Evolutionary conservation across 2,113 vertebrate species (phyloP), one percentile per base, ranked within the genome.

Genomic region (Craseonycteris thonglongyai): DNA sequence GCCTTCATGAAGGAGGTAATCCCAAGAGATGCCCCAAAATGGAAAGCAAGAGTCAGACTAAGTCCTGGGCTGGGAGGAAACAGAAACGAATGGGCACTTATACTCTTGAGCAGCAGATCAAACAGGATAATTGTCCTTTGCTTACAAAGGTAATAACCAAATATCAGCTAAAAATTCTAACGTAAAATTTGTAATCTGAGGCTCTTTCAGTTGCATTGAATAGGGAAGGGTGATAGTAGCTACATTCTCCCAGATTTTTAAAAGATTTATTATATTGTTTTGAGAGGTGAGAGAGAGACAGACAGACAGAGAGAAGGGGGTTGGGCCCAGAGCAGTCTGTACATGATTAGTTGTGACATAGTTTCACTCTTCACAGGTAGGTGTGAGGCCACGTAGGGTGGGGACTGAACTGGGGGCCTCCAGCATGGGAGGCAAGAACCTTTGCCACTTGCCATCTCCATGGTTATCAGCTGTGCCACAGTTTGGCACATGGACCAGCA

Each of bases 81-180:
- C 35, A 42, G 93, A 75, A 35, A 18, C 28, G n/a, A 5, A 30
- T 6, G 9, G 51, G 33, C 9, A 9, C 26, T 51, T 42, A 3
- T 3, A 5, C 30, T 6, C 0, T 14, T 5, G 18, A 35, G 7
- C 2, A 74, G 33, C 16, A 28, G 19, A 14, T 56, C n/a, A 22
- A 33, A 15, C 5, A 40, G 24, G 26, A 1, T 26, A 19, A 3
- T 33, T 8, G 14, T 15, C 22, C 49, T 89, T 40, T 26, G 10
- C 26, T 30, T 18, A 13, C 15, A 51, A 42, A 51, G 63, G 30
- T 2, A 24, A 68, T 0, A 21, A 18, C 21, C 33, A 24, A 30
- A 7, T 0, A 13, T 45, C 35, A 1, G 5, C 22, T 35, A 15
- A 10, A 42, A 11, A 3, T 14, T 13, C 16, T 30, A 7, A 21